Percentiles rank a stretch among this genome's conserved stretches.
These are phyloP conservation scores for Cephalotes varians DNA, from an alignment of 2,888 invertebrate species.

Conservation along the genomic window DNA sequence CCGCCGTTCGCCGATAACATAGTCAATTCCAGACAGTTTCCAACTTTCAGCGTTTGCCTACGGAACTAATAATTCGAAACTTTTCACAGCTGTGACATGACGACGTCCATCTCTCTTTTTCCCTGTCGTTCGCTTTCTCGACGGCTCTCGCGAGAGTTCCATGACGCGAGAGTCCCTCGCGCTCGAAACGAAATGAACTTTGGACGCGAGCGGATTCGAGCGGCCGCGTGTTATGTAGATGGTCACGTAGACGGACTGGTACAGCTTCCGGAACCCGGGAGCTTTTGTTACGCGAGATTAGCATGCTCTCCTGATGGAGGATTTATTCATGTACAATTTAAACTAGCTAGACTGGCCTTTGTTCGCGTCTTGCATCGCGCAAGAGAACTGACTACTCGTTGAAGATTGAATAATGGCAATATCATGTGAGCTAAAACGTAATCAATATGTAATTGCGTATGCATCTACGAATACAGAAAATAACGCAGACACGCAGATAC, in stretches of 20 bases:
- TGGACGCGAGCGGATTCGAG: constrained; percentile 62
- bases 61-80: constrained; percentile 59
- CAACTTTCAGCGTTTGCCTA: constrained; percentile 57
- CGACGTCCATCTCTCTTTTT: background rate
- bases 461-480: background rate
- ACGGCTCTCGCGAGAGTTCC: constrained; percentile 57
- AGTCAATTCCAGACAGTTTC: constrained; percentile 46
- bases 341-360: constrained; percentile 76
- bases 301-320: constrained; percentile 78
- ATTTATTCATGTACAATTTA: constrained; percentile 82
- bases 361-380: constrained; percentile 52
- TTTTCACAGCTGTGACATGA: constrained; percentile 43
- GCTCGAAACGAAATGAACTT: constrained; percentile 35
- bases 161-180: constrained; percentile 45
- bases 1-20: constrained; percentile 29
- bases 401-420: constrained; percentile 30
- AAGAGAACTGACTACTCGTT: background rate
- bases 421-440: background rate
- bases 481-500: background rate
- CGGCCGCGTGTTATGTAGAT: constrained; percentile 77
- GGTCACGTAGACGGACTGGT: constrained; percentile 61
- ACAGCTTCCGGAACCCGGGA: constrained; percentile 70
- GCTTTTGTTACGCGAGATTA: constrained; percentile 79
- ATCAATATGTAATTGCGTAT: background rate
- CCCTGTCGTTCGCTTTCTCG: background rate